Evolutionary conservation across 2,797 vertebrate genomes (phyloP).

Genomic region (Pipistrellus nathusii): DNA sequence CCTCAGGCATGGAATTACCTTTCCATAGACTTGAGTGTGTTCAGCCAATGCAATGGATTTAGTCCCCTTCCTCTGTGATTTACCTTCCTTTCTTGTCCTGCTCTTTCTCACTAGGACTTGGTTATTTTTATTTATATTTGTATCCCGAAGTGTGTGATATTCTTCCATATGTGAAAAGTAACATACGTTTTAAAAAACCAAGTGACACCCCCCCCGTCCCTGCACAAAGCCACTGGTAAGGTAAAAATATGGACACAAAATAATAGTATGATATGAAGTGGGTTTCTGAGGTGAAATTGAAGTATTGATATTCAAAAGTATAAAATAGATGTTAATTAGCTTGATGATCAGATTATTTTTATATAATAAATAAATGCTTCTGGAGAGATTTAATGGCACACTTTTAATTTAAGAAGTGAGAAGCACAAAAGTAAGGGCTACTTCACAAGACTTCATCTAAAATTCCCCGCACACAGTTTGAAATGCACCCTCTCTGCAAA

Average conservation of each 20-base stretch:
- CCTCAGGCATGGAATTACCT: not conserved
- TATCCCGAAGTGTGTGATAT: not conserved
- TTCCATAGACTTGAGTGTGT: not conserved
- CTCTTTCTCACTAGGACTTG: not conserved
- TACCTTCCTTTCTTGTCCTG: not conserved
- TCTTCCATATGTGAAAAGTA: not conserved
- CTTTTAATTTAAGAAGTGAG: not conserved
- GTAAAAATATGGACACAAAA: not conserved
- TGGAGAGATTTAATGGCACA: not conserved
- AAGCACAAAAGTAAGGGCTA: not conserved
- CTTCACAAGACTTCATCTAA: not conserved
- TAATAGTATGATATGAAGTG: not conserved
- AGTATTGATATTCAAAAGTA: not conserved
- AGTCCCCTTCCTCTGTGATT: not conserved
- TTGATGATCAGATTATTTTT: not conserved
- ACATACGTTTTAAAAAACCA: not conserved
- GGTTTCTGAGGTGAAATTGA: not conserved
- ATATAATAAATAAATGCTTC: not conserved
- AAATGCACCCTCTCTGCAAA: constrained; percentile 33
- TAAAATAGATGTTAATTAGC: not conserved
- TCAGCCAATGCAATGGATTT: not conserved
- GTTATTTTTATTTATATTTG: not conserved
- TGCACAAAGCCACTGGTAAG: not conserved
- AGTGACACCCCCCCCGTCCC: not conserved
- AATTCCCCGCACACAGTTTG: not conserved